Base-by-base conservation (phyloP, 2,797 vertebrate species). In the Fundulus diaphanus region DNA sequence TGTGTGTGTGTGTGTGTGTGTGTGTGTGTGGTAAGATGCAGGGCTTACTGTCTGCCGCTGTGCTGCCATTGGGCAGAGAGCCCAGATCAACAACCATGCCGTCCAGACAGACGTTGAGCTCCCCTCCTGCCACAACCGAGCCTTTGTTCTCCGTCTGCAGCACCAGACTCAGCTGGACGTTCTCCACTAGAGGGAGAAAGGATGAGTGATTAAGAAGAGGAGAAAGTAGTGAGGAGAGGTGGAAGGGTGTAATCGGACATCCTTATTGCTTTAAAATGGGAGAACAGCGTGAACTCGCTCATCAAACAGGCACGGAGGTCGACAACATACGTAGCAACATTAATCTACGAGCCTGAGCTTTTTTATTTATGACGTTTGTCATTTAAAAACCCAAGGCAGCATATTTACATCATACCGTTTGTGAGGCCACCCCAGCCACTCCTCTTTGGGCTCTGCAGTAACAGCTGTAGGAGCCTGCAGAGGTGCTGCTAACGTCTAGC, bases 61-160 rank as follows among this genome's bases (percentile, higher is more conserved):
- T 82, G 40, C 92, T 95, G 95, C 96, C 95, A 88, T 97, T 97
- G 88, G 97, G 97, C 96, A 97, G 79, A 0, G 90, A 94, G 94
- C 97, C 97, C 94, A 96, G 90, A 94, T 98, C 97, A 96, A 97
- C 97, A 96, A 92, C 95, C 33, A 97, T 95, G 89, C 97, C 96
- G 31, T 97, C 97, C 96, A 97, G 96, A 95, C 97, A 97, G 95
- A 98, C 93, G 85, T 96, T 98, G 95, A 98, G 96, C 95, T 99
- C 97, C 48, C 97, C 97, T 27, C 96, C 96, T 0, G 96, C 96
- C 90, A 98, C 97, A 97, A 97, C 92, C 42, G 93, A 94, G 88
- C 97, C 97, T 97, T 97, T 98, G 96, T 97, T 97, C 95, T 98
- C 98, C 0, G 96, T 96, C 95, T 99, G 97, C 93, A 99, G 95